Evolutionary conservation across 2,888 invertebrate species (phyloP).

Genomic region (Buathra laborator): DNA sequence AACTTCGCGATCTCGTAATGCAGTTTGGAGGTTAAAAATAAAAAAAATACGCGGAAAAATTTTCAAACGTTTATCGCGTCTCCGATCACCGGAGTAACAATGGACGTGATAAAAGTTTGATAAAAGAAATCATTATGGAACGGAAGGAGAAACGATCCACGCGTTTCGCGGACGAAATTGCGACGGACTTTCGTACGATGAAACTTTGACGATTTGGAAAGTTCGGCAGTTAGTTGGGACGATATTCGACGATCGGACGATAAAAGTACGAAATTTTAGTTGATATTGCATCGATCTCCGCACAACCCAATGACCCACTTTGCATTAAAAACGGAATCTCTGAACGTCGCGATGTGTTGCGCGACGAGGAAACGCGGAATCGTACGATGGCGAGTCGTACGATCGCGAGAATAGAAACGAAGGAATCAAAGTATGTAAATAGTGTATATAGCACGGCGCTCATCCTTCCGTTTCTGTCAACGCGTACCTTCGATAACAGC

Average conservation of each 20-base stretch:
- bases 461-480: constrained; percentile 40
- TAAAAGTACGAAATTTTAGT: constrained; percentile 45
- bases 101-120: neutral
- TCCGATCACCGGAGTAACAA: neutral
- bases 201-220: constrained; percentile 47
- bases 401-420: neutral
- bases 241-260: constrained; percentile 21
- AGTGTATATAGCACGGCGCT: neutral
- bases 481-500: constrained; percentile 62
- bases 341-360: neutral
- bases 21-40: neutral
- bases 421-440: constrained; percentile 15
- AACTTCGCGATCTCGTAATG: neutral
- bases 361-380: constrained; percentile 18
- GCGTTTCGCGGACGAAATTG: constrained; percentile 18
- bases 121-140: neutral
- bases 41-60: neutral
- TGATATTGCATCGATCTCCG: constrained; percentile 57
- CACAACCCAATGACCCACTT: constrained; percentile 61
- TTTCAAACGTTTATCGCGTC: neutral
- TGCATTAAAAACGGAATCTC: constrained; percentile 54
- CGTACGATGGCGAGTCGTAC: constrained; percentile 25
- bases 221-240: constrained; percentile 52
- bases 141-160: neutral
- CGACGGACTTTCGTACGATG: neutral